These are phyloP conservation scores for Brachyopa scutellaris DNA, from an alignment of 2,888 invertebrate genomes.

Conservation along the genomic window DNA sequence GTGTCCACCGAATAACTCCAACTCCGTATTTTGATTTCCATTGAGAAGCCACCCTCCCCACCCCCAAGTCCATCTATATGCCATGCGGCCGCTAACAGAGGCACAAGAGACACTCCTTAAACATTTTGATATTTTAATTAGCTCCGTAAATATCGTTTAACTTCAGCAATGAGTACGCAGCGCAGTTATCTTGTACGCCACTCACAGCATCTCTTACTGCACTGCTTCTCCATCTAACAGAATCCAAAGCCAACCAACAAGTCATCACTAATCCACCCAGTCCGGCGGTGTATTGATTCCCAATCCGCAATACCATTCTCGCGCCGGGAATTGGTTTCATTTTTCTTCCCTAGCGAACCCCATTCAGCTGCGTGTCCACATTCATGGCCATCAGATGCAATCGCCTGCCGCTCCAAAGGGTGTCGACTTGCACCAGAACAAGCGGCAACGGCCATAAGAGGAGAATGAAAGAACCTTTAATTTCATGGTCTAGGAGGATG, in stretches of 20 bases:
- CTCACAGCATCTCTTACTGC: constrained; percentile 58
- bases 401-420: constrained; percentile 52
- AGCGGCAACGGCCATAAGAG: constrained; percentile 24
- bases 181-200: constrained; percentile 65
- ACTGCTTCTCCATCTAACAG: constrained; percentile 50
- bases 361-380: constrained; percentile 63
- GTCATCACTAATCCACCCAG: constrained; percentile 64
- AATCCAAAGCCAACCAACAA: constrained; percentile 69
- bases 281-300: constrained; percentile 54
- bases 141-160: constrained; percentile 76
- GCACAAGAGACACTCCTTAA: constrained; percentile 68
- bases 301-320: constrained; percentile 47
- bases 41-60: constrained; percentile 4
- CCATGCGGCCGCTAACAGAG: no score
- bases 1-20: background rate
- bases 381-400: constrained; percentile 50
- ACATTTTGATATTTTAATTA: constrained; percentile 77
- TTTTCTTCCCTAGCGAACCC: constrained; percentile 46
- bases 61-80: background rate
- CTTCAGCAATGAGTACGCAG: constrained; percentile 71
- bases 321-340: constrained; percentile 65
- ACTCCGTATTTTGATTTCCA: constrained; percentile 31
- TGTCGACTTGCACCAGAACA: constrained; percentile 57
- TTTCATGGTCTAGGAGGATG: constrained; percentile 65
- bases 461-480: constrained; percentile 52